Conservation (phyloP, 2,797 vertebrate species). For the Cossypha dichroa region DNA sequence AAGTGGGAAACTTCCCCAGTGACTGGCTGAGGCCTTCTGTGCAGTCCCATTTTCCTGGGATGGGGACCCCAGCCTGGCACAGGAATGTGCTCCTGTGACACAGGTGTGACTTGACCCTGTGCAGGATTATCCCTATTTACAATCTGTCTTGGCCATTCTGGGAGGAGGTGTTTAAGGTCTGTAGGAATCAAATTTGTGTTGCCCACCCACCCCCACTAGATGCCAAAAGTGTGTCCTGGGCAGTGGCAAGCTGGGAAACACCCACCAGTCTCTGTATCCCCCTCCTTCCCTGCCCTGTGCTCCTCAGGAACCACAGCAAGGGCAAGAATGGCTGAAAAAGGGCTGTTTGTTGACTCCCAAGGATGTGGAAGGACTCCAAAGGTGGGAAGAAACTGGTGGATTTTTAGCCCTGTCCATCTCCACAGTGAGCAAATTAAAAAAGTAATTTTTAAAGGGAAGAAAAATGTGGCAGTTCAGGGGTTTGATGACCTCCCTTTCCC, state of each 20-base stretch:
- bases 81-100: background rate
- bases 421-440: background rate
- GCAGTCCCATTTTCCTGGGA: background rate
- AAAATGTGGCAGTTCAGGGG: conserved; percentile 6
- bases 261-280: fast-evolving
- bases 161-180: background rate
- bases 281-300: background rate
- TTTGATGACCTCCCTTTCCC: conserved; percentile 58
- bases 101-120: background rate
- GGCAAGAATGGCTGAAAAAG: conserved; percentile 57
- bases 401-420: conserved; percentile 66
- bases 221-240: background rate
- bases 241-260: background rate
- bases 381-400: conserved; percentile 56
- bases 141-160: background rate
- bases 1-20: background rate
- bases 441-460: background rate
- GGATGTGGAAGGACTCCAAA: background rate
- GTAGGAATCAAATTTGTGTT: background rate
- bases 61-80: fast-evolving
- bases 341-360: conserved; percentile 74
- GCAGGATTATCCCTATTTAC: background rate
- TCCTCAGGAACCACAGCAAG: background rate
- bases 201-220: too few relatives aligned
- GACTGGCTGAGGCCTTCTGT: background rate